These are phyloP conservation scores for Neotragus pygmaeus DNA, from an alignment of 2,113 vertebrate genomes.

Conservation along the genomic window DNA sequence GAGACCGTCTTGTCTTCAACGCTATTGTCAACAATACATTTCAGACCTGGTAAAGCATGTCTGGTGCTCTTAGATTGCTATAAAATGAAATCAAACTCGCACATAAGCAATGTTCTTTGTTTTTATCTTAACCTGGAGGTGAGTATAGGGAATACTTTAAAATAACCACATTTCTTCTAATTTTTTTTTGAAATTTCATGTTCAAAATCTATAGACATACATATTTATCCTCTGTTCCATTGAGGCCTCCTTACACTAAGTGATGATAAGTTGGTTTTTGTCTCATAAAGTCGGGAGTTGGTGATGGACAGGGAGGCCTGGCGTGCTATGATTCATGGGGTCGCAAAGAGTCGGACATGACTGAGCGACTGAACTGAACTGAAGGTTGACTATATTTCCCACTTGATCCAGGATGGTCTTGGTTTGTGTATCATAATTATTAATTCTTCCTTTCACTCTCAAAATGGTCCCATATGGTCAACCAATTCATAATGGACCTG, in stretches of 20 bases:
- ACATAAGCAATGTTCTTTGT: background rate
- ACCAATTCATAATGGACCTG: background rate
- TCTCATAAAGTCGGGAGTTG: background rate
- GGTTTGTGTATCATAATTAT: background rate
- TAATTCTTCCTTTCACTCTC: background rate
- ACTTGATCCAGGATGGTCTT: background rate
- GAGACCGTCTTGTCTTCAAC: constrained; percentile 84
- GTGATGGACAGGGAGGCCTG: too few relatives aligned
- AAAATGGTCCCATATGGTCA: background rate
- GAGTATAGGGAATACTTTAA: background rate
- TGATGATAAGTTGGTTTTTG: background rate
- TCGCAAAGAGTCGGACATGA: too few relatives aligned
- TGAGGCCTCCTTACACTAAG: background rate
- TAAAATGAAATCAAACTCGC: background rate
- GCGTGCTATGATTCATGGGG: too few relatives aligned
- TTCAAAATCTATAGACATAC: background rate
- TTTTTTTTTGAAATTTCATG: background rate
- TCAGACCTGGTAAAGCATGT: constrained; percentile 75
- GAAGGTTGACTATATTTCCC: too few relatives aligned
- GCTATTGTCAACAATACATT: constrained; percentile 87
- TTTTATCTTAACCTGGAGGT: background rate
- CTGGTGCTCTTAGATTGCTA: background rate
- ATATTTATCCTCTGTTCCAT: background rate
- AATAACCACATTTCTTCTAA: background rate
- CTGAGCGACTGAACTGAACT: too few relatives aligned